These are phyloP conservation scores for Chelmon rostratus DNA, from an alignment of 2,797 vertebrate species.

Conservation along the genomic window DNA sequence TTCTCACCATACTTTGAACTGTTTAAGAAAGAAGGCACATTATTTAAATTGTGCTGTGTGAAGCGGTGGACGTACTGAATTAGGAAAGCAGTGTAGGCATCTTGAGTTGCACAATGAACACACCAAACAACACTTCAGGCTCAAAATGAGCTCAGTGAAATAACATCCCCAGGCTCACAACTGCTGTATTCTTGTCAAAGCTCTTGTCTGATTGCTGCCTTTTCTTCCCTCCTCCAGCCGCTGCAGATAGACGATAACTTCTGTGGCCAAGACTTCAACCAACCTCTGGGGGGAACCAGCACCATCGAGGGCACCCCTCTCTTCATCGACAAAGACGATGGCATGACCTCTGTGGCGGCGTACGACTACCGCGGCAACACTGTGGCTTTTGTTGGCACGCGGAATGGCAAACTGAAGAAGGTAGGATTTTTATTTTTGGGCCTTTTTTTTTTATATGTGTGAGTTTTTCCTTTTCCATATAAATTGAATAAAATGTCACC, in stretches of 20 bases:
- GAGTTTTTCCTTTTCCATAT: background rate
- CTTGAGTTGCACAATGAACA: background rate
- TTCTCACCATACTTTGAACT: constrained; percentile 1
- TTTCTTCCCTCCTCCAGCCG: constrained; percentile 83
- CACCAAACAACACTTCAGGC: background rate
- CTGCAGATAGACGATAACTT: constrained; percentile 98
- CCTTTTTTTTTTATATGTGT: background rate
- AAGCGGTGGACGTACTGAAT: background rate
- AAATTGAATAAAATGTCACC: background rate
- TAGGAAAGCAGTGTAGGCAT: background rate
- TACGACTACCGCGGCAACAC: constrained; percentile 96
- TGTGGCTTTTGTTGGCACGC: constrained; percentile 93
- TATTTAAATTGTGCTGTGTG: background rate
- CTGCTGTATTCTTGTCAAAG: too few species aligned
- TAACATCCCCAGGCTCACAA: background rate
- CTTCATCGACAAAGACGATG: constrained; percentile 95
- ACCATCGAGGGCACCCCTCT: constrained; percentile 95
- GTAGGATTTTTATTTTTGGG: constrained; percentile 74
- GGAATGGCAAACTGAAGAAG: constrained; percentile 95
- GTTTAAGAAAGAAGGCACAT: background rate
- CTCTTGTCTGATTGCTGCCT: background rate
- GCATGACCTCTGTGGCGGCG: constrained; percentile 96
- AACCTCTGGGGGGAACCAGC: constrained; percentile 95
- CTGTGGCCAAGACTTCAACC: constrained; percentile 99
- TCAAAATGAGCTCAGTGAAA: background rate